Evolutionary conservation across 2,888 invertebrate genomes (phyloP), one percentile per base, ranked within the genome.

Genomic region (Eupithecia insigniata): DNA sequence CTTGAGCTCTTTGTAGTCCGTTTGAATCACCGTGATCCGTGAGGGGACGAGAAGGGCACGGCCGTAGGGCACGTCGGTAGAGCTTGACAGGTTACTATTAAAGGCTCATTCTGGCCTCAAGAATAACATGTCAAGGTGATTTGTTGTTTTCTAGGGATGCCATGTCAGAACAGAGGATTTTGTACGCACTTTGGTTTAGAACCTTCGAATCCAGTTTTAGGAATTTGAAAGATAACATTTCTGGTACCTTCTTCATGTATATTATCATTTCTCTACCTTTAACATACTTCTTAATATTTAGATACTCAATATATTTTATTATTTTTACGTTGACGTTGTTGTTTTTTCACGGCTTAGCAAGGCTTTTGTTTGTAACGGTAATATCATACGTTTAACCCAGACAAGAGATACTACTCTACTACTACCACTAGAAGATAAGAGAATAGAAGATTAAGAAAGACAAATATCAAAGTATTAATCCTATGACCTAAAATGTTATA

Each of bases 1-100:
- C 64, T 32, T 55, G 39, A 55, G 71, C 69, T 64, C 74, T 71
- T 74, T 71, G 74, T 74, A 70, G 70, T 74, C 74, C 66, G 71
- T 60, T 67, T 60, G 71, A 65, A 61, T 64, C 39, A 69, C 43
- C 36, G 67, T 60, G 74, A 74, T 66, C 67, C 64, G 64, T 36
- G 74, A 61, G 71, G 69, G 32, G 71, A 66, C 51, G 67, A 43
- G 43, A 39, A 65, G 64, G 22, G 39, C 60, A 46, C 26, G 64
- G 61, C 32, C 55, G 67, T 32, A 67, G 67, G 18, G 61, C 32
- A 26, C 18, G 26, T n/a, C 61, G 34, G 61, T 10, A 60, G 68
- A 71, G 68, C 18, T 28, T 62, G 74, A 69, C 74, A 74, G 69
- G 46, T 62, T 46, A 62, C 71, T 64, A 74, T 69, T 71, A 71